Base-by-base conservation (phyloP, 2,888 invertebrate genomes). In the Cataglyphis altisquamis region DNA sequence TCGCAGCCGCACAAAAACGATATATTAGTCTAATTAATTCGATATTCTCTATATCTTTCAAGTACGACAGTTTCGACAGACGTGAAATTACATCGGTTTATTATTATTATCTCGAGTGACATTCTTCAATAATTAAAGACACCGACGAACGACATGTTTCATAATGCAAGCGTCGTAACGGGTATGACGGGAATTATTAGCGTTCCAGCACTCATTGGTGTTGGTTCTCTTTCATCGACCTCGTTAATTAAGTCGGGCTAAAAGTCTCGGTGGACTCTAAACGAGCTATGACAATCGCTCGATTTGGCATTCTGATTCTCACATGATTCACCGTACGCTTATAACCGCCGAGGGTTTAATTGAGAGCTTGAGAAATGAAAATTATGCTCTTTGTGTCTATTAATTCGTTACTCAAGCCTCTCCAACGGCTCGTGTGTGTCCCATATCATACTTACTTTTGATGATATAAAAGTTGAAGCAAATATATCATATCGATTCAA, bases 281-380 rank as follows among this genome's bases (percentile, higher is more conserved):
- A 80, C 70, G 78, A 80, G 78, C 78, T 80, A 80, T 70, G 78
- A 80, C 78, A 80, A 80, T 80, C 70, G 78, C 70, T 78, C 78
- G 78, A 80, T 80, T 80, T 80, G 78, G 78, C 70, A 80, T 80
- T 80, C 70, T 60, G 70, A 80, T 78, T 78, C 68, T 36, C 78
- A 45, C 36, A 78, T 78, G 78, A 78, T 80, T 80, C 78, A 80
- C 60, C 60, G 70, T 36, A 60, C 70, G 78, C 60, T 80, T 80
- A 60, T 60, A 68, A 21, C 57, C 32, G 25, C 36, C 21, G 36
- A 18, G 68, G 57, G 60, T 68, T 80, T 62, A 80, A 80, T 80
- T 80, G 78, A 70, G 78, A 62, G 45, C 45, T 45, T 36, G 45
- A 45, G 9, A 41, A 70, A 70, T 80, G 60, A 60, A 70, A 80